Evolutionary conservation across 2,113 vertebrate genomes (phyloP).

Genomic region (Siniperca chuatsi): DNA sequence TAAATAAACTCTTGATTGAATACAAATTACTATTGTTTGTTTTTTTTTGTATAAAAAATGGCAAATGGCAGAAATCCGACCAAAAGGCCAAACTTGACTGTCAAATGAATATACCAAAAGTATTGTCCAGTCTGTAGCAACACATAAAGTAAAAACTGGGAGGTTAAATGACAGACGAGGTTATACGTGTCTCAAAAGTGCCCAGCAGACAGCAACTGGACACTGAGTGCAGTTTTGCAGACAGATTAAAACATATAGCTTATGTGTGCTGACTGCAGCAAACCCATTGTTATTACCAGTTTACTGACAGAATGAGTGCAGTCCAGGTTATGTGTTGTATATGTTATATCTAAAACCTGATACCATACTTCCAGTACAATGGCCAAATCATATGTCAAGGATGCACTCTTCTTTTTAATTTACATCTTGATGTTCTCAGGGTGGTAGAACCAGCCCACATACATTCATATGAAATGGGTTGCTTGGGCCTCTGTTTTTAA

Average conservation of each 20-base stretch:
- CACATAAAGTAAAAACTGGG: not conserved
- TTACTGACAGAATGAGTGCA: slow-evolving; percentile 4
- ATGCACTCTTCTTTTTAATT: not conserved
- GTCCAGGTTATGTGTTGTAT: not conserved
- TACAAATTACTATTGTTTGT: too few relatives aligned
- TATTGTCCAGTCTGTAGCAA: not conserved
- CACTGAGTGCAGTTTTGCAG: not conserved
- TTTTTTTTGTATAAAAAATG: too few relatives aligned
- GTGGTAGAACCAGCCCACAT: not conserved
- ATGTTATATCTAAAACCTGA: not conserved
- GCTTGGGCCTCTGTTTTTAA: not conserved
- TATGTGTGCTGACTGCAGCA: not conserved
- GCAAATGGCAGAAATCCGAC: not conserved
- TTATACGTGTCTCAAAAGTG: not conserved
- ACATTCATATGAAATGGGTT: not conserved
- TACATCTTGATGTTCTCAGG: not conserved
- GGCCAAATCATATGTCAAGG: not conserved
- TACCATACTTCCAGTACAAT: not conserved
- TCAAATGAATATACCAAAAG: not conserved
- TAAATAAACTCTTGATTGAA: not conserved
- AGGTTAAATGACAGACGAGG: not conserved
- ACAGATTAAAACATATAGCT: slow-evolving; percentile 36
- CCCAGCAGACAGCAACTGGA: not conserved
- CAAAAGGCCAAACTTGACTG: not conserved
- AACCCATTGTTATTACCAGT: not conserved